Percentiles rank a stretch among this genome's conserved stretches.
Conservation (phyloP, 2,113 vertebrate species). For the Helogale parvula region DNA sequence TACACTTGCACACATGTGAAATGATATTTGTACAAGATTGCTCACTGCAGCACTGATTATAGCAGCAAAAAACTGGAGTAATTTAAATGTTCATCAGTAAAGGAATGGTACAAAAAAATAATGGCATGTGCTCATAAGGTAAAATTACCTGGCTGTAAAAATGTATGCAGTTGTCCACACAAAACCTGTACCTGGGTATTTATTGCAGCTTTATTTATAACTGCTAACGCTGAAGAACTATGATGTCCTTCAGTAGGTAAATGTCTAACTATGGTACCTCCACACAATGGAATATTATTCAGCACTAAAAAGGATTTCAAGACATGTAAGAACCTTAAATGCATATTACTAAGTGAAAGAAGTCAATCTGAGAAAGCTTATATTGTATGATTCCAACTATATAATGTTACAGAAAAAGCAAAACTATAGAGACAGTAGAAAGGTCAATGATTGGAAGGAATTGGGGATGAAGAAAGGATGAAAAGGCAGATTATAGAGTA, state of each 20-base stretch:
- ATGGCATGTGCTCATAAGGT: background rate
- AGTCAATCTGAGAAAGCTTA: background rate
- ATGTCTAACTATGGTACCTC: background rate
- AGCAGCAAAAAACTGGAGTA: background rate
- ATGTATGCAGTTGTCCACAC: background rate
- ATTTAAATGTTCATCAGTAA: background rate
- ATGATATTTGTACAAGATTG: background rate
- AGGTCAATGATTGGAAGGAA: background rate
- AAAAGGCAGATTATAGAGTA: background rate
- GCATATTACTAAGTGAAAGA: background rate
- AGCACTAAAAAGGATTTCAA: background rate
- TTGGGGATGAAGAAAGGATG: background rate
- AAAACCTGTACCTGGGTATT: background rate
- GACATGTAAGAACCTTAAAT: background rate
- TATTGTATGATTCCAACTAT: background rate
- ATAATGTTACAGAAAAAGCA: background rate
- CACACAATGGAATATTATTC: background rate
- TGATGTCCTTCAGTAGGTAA: background rate
- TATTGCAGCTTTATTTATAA: background rate
- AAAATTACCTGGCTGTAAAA: background rate
- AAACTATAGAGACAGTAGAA: background rate
- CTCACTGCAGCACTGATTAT: background rate
- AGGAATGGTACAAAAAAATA: background rate
- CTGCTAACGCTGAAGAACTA: background rate
- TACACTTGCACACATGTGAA: conserved; percentile 3